These are phyloP conservation scores for Plecturocebus donacophilus DNA, from an alignment of 2,113 vertebrate genomes.

Conservation along the genomic window DNA sequence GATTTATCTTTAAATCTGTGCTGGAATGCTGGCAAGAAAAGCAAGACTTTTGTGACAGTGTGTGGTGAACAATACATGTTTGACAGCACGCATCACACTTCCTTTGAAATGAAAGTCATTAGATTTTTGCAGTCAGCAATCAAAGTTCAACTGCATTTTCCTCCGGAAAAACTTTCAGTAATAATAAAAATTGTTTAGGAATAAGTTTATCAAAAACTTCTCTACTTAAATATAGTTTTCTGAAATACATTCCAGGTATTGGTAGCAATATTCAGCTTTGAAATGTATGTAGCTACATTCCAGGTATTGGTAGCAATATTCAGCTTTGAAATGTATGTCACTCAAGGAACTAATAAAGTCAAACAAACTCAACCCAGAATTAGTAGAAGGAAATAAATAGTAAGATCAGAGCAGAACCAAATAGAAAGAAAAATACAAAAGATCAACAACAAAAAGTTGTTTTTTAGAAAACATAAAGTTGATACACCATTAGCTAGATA, in stretches of 20 bases:
- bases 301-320: not conserved
- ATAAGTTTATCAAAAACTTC: not conserved
- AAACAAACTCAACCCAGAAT: not conserved
- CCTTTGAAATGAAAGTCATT: slow-evolving; percentile 55
- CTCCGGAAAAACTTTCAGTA: slow-evolving; percentile 28
- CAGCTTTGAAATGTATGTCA: not conserved
- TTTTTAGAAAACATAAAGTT: not conserved
- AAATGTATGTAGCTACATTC: not conserved
- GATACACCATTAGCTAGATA: not conserved
- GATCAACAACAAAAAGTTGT: not conserved
- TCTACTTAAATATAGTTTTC: slow-evolving; percentile 18
- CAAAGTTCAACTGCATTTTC: slow-evolving; percentile 44
- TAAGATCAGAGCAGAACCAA: not conserved
- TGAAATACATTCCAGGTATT: not conserved
- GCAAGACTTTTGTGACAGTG: slow-evolving; percentile 43
- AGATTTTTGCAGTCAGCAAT: slow-evolving; percentile 47
- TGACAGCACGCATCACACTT: slow-evolving; percentile 49
- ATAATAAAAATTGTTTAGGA: slow-evolving; percentile 30
- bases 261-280: not conserved
- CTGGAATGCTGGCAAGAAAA: slow-evolving; percentile 22
- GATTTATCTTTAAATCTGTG: slow-evolving; percentile 64
- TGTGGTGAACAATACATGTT: slow-evolving; percentile 23
- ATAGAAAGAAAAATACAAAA: too few relatives aligned
- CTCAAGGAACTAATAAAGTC: not conserved
- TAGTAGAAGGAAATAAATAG: not conserved